These are phyloP conservation scores for Urophycis tenuis DNA, from an alignment of 2,797 vertebrate genomes.

Conservation along the genomic window DNA sequence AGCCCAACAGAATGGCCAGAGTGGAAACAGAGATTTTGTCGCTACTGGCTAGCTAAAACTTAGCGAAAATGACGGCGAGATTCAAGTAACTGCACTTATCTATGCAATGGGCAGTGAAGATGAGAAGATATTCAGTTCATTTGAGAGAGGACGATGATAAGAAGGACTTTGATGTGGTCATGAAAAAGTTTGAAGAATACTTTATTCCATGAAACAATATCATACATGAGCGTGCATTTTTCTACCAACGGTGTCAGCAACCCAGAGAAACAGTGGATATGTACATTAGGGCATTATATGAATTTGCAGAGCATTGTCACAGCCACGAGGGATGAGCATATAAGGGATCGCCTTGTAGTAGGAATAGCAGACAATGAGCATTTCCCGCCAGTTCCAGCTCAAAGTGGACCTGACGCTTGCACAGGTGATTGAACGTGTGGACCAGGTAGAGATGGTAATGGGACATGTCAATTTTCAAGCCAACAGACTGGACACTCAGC, in stretches of 20 bases:
- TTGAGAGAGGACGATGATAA: neutral
- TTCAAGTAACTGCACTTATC: slow-evolving; percentile 27
- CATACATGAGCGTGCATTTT: slow-evolving; percentile 22
- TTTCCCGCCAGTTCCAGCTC: slow-evolving; percentile 20
- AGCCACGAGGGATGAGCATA: too few relatives aligned
- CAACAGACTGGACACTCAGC: neutral
- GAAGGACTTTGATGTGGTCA: slow-evolving; percentile 10
- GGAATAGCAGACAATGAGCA: slow-evolving; percentile 23
- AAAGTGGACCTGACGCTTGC: slow-evolving; percentile 17
- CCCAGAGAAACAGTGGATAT: slow-evolving; percentile 11
- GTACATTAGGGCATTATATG: slow-evolving; percentile 3
- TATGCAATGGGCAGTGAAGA: slow-evolving; percentile 28
- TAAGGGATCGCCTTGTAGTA: too few relatives aligned
- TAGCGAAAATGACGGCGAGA: slow-evolving; percentile 1
- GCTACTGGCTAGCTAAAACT: slow-evolving; percentile 19
- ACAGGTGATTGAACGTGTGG: neutral
- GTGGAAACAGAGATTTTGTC: slow-evolving; percentile 13
- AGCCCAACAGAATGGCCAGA: slow-evolving; percentile 6
- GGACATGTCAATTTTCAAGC: slow-evolving; percentile 5
- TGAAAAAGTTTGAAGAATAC: slow-evolving; percentile 24
- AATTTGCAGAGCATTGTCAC: too few relatives aligned
- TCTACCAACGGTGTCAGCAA: slow-evolving; percentile 9
- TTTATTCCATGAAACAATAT: slow-evolving; percentile 15
- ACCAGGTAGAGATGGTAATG: slow-evolving; percentile 16
- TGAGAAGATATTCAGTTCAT: slow-evolving; percentile 27